Evolutionary conservation across 53 echinoderm and acorn worm species (phyloP), one percentile per base, ranked within the genome.

Genomic region (Holothuria scabra): DNA sequence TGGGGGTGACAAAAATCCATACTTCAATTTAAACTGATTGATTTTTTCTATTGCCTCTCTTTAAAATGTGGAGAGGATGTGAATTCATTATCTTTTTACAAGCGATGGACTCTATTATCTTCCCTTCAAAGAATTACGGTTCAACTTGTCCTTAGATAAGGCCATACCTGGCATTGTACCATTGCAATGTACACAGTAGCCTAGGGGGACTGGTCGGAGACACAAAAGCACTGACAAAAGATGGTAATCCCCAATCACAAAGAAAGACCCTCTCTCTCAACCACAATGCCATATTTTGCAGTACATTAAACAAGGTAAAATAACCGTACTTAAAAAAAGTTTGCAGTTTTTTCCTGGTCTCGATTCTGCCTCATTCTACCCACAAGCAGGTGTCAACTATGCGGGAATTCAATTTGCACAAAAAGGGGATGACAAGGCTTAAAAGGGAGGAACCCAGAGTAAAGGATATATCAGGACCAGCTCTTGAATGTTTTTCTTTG

Each of bases 261-360:
- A 72, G 72, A 46, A 23, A 72, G 72, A 72, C 72, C 72, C 72
- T 72, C 72, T 72, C 46, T 34, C 37, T 49, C 44, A 22, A 25
- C 72, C 72, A 46, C 72, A 72, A 72, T 72, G 72, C 46, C 72
- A 44, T 72, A 35, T 72, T 72, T 72, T 72, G 72, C 72, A 72
- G 72, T 72, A 72, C 72, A 72, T 72, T 72, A 44, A 72, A 72
- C 72, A 72, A 72, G 72, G 46, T 72, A 72, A 72, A 72, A 72
- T 72, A 72, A 72, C 72, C 69, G 37, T 72, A 48, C 24, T 72
- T 72, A 18, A 8, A 52, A 44, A 44, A 52, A 52, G 52, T 16
- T 52, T 4, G 14, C 18, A 18, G 52, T 52, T 14, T 52, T 16
- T 8, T 52, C 52, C 52, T 52, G 52, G 52, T 18, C 4, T 52